A percentile compares a stretch with the other conserved stretches of the same genome.
Conservation (phyloP, 2,888 invertebrate genomes). For the Anarsia innoxiella region DNA sequence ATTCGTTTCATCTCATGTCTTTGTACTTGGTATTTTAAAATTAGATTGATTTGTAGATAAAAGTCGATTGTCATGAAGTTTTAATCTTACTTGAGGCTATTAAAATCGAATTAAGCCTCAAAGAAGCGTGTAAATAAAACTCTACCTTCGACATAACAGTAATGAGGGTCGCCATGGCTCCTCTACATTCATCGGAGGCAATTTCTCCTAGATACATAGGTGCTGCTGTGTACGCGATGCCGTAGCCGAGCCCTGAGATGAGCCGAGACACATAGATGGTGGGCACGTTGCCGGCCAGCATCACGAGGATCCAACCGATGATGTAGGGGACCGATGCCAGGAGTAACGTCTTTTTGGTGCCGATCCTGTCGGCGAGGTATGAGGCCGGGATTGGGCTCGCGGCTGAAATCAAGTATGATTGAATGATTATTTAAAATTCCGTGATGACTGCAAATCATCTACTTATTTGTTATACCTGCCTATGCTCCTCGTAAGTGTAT, state of each 20-base stretch:
- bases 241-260: constrained; percentile 78
- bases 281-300: constrained; percentile 72
- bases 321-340: constrained; percentile 76
- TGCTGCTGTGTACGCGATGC: constrained; percentile 75
- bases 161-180: constrained; percentile 76
- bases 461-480: too few relatives aligned
- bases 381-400: constrained; percentile 78
- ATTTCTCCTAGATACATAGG: constrained; percentile 79
- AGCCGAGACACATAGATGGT: constrained; percentile 75
- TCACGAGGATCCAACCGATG: constrained; percentile 78
- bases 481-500: too few relatives aligned
- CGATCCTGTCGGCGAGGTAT: constrained; percentile 77
- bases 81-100: too few relatives aligned
- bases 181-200: constrained; percentile 74
- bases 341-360: constrained; percentile 78
- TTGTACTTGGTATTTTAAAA: too few relatives aligned
- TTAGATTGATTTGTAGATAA: too few relatives aligned
- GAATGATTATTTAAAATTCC: too few relatives aligned
- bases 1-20: too few relatives aligned
- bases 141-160: constrained; percentile 74
- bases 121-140: too few relatives aligned
- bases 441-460: too few relatives aligned
- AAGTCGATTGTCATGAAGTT: too few relatives aligned
- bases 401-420: constrained; percentile 69
- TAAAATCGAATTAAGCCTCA: too few relatives aligned